Conservation (phyloP, 2,113 vertebrate genomes). For the Scomber scombrus region DNA sequence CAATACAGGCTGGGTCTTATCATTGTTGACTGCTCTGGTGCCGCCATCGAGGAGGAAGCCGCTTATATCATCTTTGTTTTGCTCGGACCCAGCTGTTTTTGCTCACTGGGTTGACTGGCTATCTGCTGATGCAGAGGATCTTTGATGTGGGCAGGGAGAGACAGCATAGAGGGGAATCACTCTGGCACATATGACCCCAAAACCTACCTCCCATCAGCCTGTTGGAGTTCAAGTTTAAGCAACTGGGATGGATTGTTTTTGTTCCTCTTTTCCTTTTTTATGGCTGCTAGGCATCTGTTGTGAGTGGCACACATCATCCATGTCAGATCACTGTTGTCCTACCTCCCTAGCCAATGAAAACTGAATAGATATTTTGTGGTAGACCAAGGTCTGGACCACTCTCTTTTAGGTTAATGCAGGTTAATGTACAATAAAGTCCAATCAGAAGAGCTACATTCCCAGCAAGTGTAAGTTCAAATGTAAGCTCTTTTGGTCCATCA, state of each 20-base stretch:
- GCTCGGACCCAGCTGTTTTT: constrained; percentile 78
- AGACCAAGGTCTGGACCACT: constrained; percentile 22
- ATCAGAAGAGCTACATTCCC: constrained; percentile 20
- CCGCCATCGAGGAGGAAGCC: constrained; percentile 63
- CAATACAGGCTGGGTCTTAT: constrained; percentile 63
- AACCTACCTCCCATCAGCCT: constrained; percentile 67
- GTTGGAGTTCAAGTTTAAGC: constrained; percentile 81
- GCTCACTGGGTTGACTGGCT: constrained; percentile 63
- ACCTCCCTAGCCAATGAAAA: constrained; percentile 43
- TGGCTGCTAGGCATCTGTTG: constrained; percentile 34
- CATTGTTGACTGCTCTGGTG: constrained; percentile 61
- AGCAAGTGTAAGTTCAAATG: constrained; percentile 14
- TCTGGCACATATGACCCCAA: constrained; percentile 53
- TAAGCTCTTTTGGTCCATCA: constrained; percentile 17
- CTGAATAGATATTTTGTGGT: constrained; percentile 38
- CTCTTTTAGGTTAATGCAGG: constrained; percentile 3
- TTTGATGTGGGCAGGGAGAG: constrained; percentile 77
- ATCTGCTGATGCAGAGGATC: constrained; percentile 69
- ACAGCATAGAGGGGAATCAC: constrained; percentile 38
- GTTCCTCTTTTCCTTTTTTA: constrained; percentile 28
- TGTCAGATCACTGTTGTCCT: constrained; percentile 33
- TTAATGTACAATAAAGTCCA: background rate
- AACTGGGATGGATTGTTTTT: constrained; percentile 64
- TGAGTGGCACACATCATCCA: no score
- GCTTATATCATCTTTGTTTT: constrained; percentile 81